phyloP scores from a whole-genome alignment of 2,797 vertebrate species.

The Lagocephalus sceleratus region DNA sequence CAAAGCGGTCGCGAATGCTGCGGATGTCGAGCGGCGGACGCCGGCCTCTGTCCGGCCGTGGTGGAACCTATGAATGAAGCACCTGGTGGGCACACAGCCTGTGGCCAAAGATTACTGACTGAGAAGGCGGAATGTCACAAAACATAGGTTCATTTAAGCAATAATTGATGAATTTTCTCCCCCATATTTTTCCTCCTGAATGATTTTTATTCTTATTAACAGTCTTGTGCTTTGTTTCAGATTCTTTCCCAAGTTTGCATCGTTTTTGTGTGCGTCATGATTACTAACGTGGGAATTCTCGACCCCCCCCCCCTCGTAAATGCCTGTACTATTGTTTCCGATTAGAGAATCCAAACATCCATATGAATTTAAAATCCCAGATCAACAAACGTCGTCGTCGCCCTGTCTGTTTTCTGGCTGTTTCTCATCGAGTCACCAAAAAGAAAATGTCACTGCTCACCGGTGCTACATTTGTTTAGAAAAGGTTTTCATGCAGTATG shows the following conservation, averaged over 20 bases:
- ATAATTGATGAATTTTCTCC: conserved; percentile 65
- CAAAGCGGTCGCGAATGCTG: conserved; percentile 33
- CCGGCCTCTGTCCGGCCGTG: conserved; percentile 24
- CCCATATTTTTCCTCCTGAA: conserved; percentile 16
- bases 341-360: conserved; percentile 9
- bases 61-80: conserved; percentile 23
- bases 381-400: background rate
- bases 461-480: conserved; percentile 3
- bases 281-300: too few species aligned
- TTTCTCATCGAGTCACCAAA: conserved; percentile 8
- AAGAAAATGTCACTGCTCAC: background rate
- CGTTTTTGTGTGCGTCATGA: conserved; percentile 8
- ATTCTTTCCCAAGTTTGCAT: conserved; percentile 15
- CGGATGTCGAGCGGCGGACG: conserved; percentile 18
- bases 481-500: conserved; percentile 6
- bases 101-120: conserved; percentile 50
- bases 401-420: conserved; percentile 8
- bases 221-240: conserved; percentile 34
- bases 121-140: conserved; percentile 36
- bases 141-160: conserved; percentile 66
- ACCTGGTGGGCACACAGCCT: conserved; percentile 49
- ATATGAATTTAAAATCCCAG: conserved; percentile 16
- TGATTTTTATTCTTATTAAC: conserved; percentile 23
- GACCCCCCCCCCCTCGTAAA: background rate
- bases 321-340: conserved; percentile 16